Base-by-base conservation (phyloP, 64 coral and sea anemone genomes). In the Actinia tenebrosa region DNA sequence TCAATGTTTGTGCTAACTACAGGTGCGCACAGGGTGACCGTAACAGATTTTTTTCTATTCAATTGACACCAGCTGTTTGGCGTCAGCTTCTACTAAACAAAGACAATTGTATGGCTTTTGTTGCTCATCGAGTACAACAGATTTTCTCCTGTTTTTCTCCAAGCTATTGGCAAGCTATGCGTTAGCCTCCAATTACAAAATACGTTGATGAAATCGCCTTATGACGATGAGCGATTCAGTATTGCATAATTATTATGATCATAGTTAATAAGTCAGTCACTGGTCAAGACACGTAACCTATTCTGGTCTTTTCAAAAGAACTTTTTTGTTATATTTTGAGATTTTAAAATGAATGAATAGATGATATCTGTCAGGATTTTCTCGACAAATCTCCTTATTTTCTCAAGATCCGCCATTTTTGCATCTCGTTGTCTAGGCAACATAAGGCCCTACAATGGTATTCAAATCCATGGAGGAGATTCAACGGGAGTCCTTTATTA, bases 21-120 rank as follows among this genome's bases (percentile, higher is more conserved):
- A 81, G 45, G 79, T 81, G 79, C 3, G 53, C 79, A 81, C 79
- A 81, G 79, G 79, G 79, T 20, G 22, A 45, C 79, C 79, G 17
- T 4, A 81, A 19, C 15, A 45, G 1, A 15, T 14, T 3, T 30
- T 27, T 37, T 75, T 75, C 25, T 66, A n/a, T 66, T 75, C 69
- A 42, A 3, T 75, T 11, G 26, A 75, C 10, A 13, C 7, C 69
- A 75, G 69, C 69, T 75, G 69, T 42, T 37, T 75, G 5, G 2
- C 8, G 2, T 42, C 13, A 27, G 27, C 27, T 30, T 10, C 22
- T 9, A 66, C 16, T 66, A 10, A 20, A 66, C 63, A 66, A 66
- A n/a, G 6, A 64, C 16, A n/a, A 2, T 19, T 37, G 30, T 37
- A 20, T 64, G 20, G 22, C 63, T 25, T 66, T 66, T 66, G 63